These are phyloP conservation scores for Nephrocerus scutellatus DNA, from an alignment of 2,888 invertebrate species.

Conservation along the genomic window DNA sequence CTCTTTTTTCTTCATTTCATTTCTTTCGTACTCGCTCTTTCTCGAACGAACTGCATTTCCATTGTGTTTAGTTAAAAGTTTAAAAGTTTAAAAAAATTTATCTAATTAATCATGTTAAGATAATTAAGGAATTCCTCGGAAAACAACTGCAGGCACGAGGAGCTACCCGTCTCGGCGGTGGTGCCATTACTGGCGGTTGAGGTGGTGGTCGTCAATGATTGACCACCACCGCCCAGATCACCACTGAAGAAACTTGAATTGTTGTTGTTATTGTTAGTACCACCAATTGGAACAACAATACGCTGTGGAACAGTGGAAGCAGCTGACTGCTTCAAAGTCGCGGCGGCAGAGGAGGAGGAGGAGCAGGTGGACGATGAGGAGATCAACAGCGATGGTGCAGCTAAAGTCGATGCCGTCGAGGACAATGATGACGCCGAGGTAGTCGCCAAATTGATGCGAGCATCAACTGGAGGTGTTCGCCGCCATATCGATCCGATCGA, in stretches of 20 bases:
- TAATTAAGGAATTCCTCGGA: slow-evolving; percentile 58
- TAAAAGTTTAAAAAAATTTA: slow-evolving; percentile 15
- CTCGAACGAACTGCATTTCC: no score
- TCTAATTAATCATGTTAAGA: slow-evolving; percentile 55
- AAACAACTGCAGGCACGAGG: slow-evolving; percentile 56
- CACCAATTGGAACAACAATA: no score
- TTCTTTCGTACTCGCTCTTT: no score
- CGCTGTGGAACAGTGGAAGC: no score
- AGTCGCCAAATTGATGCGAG: neutral
- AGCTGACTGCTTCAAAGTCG: no score
- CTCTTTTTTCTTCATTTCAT: no score
- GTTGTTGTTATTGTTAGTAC: slow-evolving; percentile 24
- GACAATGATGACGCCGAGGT: neutral
- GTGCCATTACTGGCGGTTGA: slow-evolving; percentile 21
- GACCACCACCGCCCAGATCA: slow-evolving; percentile 8
- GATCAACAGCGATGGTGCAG: no score
- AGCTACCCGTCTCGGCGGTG: slow-evolving; percentile 34
- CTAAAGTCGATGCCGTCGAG: no score
- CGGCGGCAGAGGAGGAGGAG: no score
- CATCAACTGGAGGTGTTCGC: slow-evolving; percentile 1
- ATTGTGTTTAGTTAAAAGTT: no score
- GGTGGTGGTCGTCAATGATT: slow-evolving; percentile 6
- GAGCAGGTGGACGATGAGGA: no score
- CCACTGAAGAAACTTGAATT: slow-evolving; percentile 9
- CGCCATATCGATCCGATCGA: neutral